A percentile compares a stretch with the other conserved stretches of the same genome.
These are phyloP conservation scores for Apaloderma vittatum DNA, from an alignment of 2,113 vertebrate genomes.

Conservation along the genomic window DNA sequence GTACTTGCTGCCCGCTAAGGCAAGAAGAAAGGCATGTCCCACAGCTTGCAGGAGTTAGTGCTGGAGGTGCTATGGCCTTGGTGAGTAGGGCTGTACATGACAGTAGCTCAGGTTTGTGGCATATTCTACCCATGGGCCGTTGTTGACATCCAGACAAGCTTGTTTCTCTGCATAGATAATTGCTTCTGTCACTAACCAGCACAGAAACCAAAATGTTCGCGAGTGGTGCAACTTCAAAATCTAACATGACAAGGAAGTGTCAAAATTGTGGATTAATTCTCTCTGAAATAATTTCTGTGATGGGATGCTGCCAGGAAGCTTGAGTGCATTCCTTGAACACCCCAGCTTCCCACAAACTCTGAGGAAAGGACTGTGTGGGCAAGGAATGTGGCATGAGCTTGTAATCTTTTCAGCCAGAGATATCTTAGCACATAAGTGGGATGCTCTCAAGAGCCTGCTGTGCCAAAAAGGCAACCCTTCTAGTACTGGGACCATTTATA, in stretches of 20 bases:
- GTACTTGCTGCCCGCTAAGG: not conserved
- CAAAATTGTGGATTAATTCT: not conserved
- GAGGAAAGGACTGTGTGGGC: not conserved
- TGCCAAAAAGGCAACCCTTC: not conserved
- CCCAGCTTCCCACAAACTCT: not conserved
- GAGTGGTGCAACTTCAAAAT: not conserved
- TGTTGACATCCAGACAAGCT: not conserved
- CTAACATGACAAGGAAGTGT: not conserved
- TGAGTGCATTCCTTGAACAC: slow-evolving; percentile 5
- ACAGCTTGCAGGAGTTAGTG: not conserved
- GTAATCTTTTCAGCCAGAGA: not conserved
- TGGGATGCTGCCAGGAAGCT: not conserved
- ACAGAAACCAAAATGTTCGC: slow-evolving; percentile 21
- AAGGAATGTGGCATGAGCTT: not conserved
- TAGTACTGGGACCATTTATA: not conserved
- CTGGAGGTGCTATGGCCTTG: not conserved
- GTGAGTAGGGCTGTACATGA: not conserved
- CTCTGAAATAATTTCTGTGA: not conserved
- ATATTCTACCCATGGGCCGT: not conserved
- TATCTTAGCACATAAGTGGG: not conserved
- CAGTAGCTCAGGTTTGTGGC: not conserved
- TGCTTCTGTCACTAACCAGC: not conserved
- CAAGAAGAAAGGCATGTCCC: not conserved
- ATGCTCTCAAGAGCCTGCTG: not conserved
- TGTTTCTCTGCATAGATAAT: not conserved